These are phyloP conservation scores for Sparidentex hasta DNA, from an alignment of 2,797 vertebrate genomes.

Conservation along the genomic window DNA sequence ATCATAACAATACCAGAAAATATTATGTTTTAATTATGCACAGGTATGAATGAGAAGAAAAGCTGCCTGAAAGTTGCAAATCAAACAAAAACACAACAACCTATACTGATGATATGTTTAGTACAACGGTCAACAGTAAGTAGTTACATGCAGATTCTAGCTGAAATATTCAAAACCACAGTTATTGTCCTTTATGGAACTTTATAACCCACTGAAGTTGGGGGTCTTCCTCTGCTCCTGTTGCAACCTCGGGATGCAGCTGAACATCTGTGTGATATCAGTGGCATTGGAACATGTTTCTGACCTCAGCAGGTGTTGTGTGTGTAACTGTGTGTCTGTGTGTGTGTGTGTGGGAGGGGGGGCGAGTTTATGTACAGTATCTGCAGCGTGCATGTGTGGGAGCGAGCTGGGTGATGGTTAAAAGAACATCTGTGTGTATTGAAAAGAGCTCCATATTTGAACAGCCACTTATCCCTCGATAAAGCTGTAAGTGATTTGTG, in stretches of 20 bases:
- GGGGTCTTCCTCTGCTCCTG: slow-evolving; percentile 25
- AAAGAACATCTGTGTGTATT: slow-evolving; percentile 79
- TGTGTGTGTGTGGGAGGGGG: slow-evolving; percentile 15
- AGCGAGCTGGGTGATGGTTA: slow-evolving; percentile 54
- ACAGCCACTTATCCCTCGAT: slow-evolving; percentile 75
- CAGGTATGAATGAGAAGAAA: neutral
- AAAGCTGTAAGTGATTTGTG: slow-evolving; percentile 76
- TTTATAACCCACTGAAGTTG: neutral
- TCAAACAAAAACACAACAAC: neutral
- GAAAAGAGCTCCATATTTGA: slow-evolving; percentile 79
- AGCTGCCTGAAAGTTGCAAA: neutral
- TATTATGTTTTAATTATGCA: neutral
- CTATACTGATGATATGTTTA: neutral
- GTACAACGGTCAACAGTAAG: neutral
- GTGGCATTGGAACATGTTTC: slow-evolving; percentile 52
- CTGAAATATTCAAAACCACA: slow-evolving; percentile 1
- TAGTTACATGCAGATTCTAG: neutral
- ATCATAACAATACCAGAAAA: neutral
- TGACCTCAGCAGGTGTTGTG: slow-evolving; percentile 76
- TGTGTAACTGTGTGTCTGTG: slow-evolving; percentile 29
- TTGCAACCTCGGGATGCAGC: slow-evolving; percentile 48
- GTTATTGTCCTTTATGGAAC: neutral
- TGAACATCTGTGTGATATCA: slow-evolving; percentile 75
- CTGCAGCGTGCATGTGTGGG: slow-evolving; percentile 26
- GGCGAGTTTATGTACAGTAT: slow-evolving; percentile 42